Evolutionary conservation across 2,888 invertebrate genomes (phyloP).

Genomic region (Polydrusus pterygomalis): DNA sequence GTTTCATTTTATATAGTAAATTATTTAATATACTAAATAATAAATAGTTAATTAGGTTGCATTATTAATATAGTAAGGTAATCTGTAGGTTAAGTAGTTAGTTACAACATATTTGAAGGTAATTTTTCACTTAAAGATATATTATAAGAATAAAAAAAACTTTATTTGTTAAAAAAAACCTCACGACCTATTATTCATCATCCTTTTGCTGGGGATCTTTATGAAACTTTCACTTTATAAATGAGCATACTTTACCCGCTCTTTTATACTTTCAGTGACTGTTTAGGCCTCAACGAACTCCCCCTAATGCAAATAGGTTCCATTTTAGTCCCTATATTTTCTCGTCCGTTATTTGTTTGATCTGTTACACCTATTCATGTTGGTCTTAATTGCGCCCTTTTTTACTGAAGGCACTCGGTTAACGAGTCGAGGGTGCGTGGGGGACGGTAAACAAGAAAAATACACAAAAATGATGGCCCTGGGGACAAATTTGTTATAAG

Average conservation of each 20-base stretch:
- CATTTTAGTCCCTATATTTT: not conserved
- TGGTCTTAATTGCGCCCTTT: slow-evolving; percentile 28
- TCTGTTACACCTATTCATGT: slow-evolving; percentile 36
- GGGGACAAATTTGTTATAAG: slow-evolving; percentile 12
- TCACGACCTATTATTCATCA: not conserved
- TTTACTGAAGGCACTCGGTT: slow-evolving; percentile 21
- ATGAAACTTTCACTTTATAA: slow-evolving; percentile 23
- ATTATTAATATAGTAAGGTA: too few relatives aligned
- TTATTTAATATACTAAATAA: too few relatives aligned
- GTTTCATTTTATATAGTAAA: too few relatives aligned
- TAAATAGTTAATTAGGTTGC: too few relatives aligned
- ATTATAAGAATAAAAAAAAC: not conserved
- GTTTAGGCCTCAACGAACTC: slow-evolving; percentile 16
- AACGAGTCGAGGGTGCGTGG: slow-evolving; percentile 12
- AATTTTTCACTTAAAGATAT: not conserved
- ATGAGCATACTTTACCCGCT: slow-evolving; percentile 9
- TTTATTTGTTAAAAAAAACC: not conserved
- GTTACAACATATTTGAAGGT: too few relatives aligned
- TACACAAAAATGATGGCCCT: slow-evolving; percentile 28
- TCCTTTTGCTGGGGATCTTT: not conserved
- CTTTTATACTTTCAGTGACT: slow-evolving; percentile 17
- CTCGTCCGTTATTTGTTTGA: slow-evolving; percentile 21
- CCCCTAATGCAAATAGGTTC: slow-evolving; percentile 18
- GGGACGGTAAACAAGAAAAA: slow-evolving; percentile 37
- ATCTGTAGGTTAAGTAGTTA: too few relatives aligned